phyloP scores from a whole-genome alignment of 2,797 vertebrate genomes.

The Picus viridis region DNA sequence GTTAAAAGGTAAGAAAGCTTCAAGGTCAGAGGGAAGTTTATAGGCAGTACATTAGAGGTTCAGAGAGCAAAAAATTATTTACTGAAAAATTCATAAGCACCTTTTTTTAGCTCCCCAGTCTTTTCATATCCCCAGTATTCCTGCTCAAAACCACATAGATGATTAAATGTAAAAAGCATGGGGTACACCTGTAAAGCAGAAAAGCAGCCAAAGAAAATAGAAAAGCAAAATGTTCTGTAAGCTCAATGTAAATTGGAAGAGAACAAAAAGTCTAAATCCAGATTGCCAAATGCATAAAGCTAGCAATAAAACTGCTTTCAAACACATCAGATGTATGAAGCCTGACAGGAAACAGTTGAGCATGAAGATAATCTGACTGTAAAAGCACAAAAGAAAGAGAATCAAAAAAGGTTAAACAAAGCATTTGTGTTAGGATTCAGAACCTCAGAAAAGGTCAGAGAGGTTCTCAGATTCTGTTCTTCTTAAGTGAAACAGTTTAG shows the following conservation, averaged over 20 bases:
- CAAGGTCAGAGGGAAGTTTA: neutral
- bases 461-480: neutral
- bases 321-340: neutral
- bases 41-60: neutral
- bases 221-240: neutral
- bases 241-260: neutral
- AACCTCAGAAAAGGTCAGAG: neutral
- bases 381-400: conserved; percentile 10
- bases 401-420: conserved; percentile 14
- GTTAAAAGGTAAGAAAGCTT: neutral
- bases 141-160: neutral
- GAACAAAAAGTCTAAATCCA: neutral
- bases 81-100: neutral
- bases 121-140: neutral
- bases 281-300: conserved; percentile 15
- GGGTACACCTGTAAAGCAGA: neutral
- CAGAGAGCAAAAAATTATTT: neutral
- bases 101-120: neutral
- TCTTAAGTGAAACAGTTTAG: neutral
- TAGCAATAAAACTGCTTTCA: conserved; percentile 35
- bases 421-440: conserved; percentile 18
- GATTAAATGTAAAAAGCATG: neutral
- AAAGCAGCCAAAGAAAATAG: neutral
- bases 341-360: conserved; percentile 39
- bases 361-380: neutral